Evolutionary conservation across 2,113 vertebrate species (phyloP).

Genomic region (Emydura subglobosa): DNA sequence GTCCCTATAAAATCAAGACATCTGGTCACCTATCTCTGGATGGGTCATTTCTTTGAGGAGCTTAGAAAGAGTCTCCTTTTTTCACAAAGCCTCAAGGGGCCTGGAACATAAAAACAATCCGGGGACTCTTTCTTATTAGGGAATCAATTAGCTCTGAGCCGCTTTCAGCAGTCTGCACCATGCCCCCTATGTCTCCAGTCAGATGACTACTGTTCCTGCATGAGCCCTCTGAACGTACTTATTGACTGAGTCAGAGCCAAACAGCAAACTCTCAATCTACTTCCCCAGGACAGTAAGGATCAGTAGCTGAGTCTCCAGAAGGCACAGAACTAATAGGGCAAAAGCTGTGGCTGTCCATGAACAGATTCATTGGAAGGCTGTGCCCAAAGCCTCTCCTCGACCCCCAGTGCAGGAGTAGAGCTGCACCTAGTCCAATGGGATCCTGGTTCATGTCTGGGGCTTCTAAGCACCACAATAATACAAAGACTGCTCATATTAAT

Average conservation of each 20-base stretch:
- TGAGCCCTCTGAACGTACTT: background rate
- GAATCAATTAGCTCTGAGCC: background rate
- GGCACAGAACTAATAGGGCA: background rate
- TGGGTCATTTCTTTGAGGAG: background rate
- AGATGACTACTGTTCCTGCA: background rate
- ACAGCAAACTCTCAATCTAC: background rate
- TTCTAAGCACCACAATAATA: background rate
- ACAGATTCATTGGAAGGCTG: background rate
- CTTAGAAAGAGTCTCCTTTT: background rate
- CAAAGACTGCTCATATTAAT: background rate
- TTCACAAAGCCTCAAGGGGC: background rate
- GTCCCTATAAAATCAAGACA: too few species aligned
- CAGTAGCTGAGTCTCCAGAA: background rate
- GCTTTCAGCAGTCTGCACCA: background rate
- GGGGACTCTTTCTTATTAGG: background rate
- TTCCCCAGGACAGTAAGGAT: fast-evolving
- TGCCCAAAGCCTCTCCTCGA: background rate
- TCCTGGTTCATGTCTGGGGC: background rate
- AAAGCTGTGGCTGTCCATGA: background rate
- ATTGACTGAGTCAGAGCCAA: background rate
- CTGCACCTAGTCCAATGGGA: background rate
- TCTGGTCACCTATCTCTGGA: background rate
- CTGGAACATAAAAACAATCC: background rate
- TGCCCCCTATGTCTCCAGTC: background rate
- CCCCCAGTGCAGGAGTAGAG: background rate